Evolutionary conservation across 1,140 invertebrate species (phyloP).

Genomic region (Drosophila tropicalis): DNA sequence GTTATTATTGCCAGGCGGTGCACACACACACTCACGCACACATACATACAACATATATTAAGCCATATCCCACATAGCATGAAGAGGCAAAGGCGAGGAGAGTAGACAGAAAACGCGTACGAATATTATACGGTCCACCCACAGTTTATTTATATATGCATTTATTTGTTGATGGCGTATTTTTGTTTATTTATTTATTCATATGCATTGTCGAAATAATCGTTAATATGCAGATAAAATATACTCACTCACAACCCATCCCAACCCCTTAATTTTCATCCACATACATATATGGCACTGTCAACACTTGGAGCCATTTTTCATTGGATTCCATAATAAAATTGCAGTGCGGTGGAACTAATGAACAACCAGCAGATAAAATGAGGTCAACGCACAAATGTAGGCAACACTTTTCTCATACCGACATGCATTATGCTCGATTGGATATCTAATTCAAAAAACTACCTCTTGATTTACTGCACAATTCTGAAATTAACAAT

Average conservation of each 20-base stretch:
- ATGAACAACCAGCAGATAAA: slow-evolving; percentile 46
- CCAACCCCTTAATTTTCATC: not conserved
- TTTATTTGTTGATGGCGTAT: slow-evolving; percentile 79
- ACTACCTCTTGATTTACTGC: not conserved
- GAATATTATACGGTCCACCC: slow-evolving; percentile 6
- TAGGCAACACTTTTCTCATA: slow-evolving; percentile 40
- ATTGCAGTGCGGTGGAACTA: slow-evolving; percentile 33
- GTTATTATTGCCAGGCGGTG: slow-evolving; percentile 66
- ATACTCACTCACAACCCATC: slow-evolving; percentile 35
- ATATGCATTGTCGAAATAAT: slow-evolving; percentile 80
- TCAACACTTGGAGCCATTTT: slow-evolving; percentile 64
- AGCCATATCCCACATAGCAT: not conserved
- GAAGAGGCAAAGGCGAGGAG: no score
- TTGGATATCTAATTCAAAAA: not conserved
- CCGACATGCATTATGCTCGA: not conserved
- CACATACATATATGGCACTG: slow-evolving; percentile 13
- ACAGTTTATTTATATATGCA: slow-evolving; percentile 68
- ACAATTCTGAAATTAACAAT: no score
- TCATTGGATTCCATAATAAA: slow-evolving; percentile 48
- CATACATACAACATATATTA: not conserved
- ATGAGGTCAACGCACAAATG: slow-evolving; percentile 26
- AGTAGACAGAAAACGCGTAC: not conserved
- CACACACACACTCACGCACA: slow-evolving; percentile 17
- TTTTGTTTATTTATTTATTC: slow-evolving; percentile 81
- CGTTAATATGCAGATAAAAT: slow-evolving; percentile 78